Percentiles rank a stretch among this genome's conserved stretches.
Evolutionary conservation across 2,113 vertebrate species (phyloP).

Genomic region (Aepyceros melampus): DNA sequence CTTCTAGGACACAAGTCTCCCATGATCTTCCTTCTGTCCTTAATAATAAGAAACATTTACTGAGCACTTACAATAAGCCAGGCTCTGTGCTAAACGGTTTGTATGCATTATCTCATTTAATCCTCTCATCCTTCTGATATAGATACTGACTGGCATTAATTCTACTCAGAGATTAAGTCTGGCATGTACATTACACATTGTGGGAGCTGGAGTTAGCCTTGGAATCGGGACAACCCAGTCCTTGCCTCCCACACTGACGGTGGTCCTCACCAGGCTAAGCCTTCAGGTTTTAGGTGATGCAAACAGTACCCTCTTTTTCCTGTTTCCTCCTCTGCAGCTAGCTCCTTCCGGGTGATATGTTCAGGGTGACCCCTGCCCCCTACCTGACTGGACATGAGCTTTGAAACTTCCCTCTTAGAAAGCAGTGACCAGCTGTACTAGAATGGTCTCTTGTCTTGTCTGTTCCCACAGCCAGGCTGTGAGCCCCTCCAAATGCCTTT

Average conservation of each 20-base stretch:
- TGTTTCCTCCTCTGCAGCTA: not conserved
- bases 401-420: not conserved
- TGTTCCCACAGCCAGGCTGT: not conserved
- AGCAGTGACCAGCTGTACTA: not conserved
- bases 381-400: not conserved
- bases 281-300: fast-evolving
- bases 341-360: not conserved
- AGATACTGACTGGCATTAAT: not conserved
- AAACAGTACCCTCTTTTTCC: not conserved
- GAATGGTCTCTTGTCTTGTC: not conserved
- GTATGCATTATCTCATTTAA: not conserved
- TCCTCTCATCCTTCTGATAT: not conserved
- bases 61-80: not conserved
- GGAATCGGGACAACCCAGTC: not conserved
- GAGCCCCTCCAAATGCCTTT: not conserved
- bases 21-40: not conserved
- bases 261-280: fast-evolving
- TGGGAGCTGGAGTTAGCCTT: not conserved
- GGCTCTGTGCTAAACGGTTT: not conserved
- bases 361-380: not conserved
- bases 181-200: not conserved
- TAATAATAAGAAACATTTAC: not conserved
- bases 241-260: not conserved
- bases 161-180: not conserved
- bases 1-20: not conserved